Evolutionary conservation across 2,113 vertebrate genomes (phyloP), one percentile per base, ranked within the genome.

Genomic region (Nestor notabilis): DNA sequence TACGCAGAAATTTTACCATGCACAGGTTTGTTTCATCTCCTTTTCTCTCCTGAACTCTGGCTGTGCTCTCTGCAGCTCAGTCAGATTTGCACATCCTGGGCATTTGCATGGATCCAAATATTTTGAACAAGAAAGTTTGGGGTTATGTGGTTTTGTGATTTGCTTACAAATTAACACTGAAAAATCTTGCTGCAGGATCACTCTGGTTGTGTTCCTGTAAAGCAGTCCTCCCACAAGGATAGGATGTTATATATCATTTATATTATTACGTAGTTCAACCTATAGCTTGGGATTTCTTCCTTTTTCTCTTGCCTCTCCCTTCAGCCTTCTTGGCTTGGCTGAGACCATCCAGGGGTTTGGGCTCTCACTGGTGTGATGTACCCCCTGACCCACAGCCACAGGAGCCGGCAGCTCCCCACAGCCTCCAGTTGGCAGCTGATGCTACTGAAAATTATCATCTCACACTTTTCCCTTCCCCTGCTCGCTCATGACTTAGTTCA

Each of bases 361-460:
- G 15, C 1, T 86, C 9, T 82, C 19, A 4, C 10, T 47, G 17
- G 2, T 50, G 10, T 56, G 7, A 24, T 33, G 11, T 12, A 6
- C 10, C 6, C 20, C 11, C 7, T 0, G 0, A 3, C 10, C 2
- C 24, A 33, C 7, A 29, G 10, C 33, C 23, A 39, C 4, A 28
- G 28, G 23, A 84, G n/a, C 25, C 53, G 16, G 15, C 37, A 60
- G 29, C 14, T 87, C 53, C 24, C 11, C 17, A 55, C 12, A 47
- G 18, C 17, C 35, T 74, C 35, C 44, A 52, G 47, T 18, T 68
- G 28, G 33, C 37, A 80, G 29, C 56, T 83, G 50, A 29, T n/a
- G 41, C 20, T 47, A 16, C 44, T 47, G 19, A 50, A 80, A 80
- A 33, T 5, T 0, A 25, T 20, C 21, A 10, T 58, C 12, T 80